Evolutionary conservation across 2,113 vertebrate species (phyloP).

Genomic region (Lutjanus erythropterus): DNA sequence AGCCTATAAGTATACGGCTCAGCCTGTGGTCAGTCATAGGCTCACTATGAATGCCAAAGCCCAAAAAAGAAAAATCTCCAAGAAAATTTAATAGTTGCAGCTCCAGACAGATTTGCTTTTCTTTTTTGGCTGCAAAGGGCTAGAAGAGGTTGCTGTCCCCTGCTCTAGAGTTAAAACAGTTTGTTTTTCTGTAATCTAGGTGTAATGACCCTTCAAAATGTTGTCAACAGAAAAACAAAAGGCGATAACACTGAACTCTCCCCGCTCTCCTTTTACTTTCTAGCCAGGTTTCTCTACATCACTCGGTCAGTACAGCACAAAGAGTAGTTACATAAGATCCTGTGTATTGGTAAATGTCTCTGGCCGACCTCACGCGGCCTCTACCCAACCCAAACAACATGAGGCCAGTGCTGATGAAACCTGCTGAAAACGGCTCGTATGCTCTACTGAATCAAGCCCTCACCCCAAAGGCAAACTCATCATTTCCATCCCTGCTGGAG

Average conservation of each 20-base stretch:
- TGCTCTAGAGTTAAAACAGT: neutral
- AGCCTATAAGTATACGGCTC: too few species aligned
- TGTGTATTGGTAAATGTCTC: constrained; percentile 53
- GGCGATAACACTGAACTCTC: neutral
- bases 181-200: neutral
- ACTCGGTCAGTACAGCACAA: constrained; percentile 11
- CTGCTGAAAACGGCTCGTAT: constrained; percentile 65
- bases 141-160: too few species aligned
- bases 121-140: too few species aligned
- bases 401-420: constrained; percentile 61
- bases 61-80: too few species aligned
- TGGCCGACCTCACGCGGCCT: constrained; percentile 19
- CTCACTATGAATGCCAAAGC: too few species aligned
- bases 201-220: neutral
- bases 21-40: too few species aligned
- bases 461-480: constrained; percentile 76
- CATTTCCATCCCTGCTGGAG: constrained; percentile 73
- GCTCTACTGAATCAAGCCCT: constrained; percentile 67
- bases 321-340: constrained; percentile 47
- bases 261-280: neutral
- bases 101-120: too few species aligned
- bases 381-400: constrained; percentile 37
- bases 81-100: too few species aligned
- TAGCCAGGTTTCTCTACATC: constrained; percentile 22
- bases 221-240: neutral